These are phyloP conservation scores for Andinoacara biseriatus DNA, from an alignment of 2,113 vertebrate species.

Conservation along the genomic window DNA sequence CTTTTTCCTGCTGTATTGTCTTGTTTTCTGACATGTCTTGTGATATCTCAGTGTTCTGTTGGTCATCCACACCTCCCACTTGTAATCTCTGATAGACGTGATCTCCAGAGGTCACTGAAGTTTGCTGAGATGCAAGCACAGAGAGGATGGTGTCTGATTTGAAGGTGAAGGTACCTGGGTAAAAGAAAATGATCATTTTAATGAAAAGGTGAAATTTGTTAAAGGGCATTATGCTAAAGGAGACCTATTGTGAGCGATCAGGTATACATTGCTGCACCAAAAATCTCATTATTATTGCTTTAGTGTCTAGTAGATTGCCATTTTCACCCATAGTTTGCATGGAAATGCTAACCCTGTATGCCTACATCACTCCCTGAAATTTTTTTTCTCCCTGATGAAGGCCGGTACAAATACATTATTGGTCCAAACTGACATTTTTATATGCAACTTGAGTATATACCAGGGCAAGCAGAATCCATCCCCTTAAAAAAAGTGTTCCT, in stretches of 20 bases:
- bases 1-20: not conserved
- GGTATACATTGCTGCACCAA: too few species aligned
- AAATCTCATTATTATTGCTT: too few species aligned
- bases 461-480: too few species aligned
- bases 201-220: not conserved
- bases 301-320: too few species aligned
- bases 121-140: not conserved
- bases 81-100: not conserved
- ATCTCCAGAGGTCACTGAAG: not conserved
- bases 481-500: too few species aligned
- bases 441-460: too few species aligned
- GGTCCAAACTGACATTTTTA: too few species aligned
- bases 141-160: slow-evolving; percentile 20
- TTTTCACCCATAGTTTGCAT: too few species aligned
- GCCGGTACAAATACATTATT: too few species aligned
- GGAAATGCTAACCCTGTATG: too few species aligned
- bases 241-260: not conserved
- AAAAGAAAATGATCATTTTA: not conserved
- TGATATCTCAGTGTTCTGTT: not conserved
- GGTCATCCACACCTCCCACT: not conserved
- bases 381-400: too few species aligned
- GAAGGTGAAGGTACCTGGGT: slow-evolving; percentile 19
- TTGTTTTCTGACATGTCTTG: not conserved
- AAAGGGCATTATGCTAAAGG: not conserved
- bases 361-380: too few species aligned